Percentiles rank a stretch among this genome's conserved stretches.
These are phyloP conservation scores for Willisornis vidua DNA, from an alignment of 2,113 vertebrate genomes.

Conservation along the genomic window DNA sequence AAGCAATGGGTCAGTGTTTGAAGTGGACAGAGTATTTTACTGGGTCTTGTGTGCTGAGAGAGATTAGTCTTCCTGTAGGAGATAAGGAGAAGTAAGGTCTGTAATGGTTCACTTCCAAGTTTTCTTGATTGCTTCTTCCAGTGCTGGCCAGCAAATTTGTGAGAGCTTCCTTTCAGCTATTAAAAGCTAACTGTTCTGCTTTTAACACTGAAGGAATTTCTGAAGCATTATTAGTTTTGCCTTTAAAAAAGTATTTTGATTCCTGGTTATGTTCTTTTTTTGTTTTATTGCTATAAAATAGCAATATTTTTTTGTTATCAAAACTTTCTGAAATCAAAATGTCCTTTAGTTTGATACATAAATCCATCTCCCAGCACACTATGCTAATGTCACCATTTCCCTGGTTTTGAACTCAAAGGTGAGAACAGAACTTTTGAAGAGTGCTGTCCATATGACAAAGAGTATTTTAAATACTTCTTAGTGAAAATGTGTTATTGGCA, in stretches of 20 bases:
- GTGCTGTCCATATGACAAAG: background rate
- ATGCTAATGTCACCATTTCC: background rate
- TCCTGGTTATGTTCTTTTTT: background rate
- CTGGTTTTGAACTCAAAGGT: conserved; percentile 18
- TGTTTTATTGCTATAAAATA: background rate
- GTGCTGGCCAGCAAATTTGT: background rate
- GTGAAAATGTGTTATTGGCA: conserved; percentile 13
- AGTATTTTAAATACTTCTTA: conserved; percentile 8
- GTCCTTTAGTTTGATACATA: background rate
- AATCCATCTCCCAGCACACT: background rate
- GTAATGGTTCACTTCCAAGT: background rate
- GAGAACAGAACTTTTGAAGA: conserved; percentile 20
- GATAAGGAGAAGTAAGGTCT: background rate
- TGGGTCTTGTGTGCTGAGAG: background rate
- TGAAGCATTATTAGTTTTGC: background rate
- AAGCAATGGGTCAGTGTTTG: background rate
- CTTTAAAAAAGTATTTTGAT: background rate
- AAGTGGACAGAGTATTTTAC: background rate
- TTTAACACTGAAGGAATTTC: background rate
- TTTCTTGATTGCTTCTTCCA: background rate
- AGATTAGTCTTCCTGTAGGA: background rate
- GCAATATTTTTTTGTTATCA: background rate
- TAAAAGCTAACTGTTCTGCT: background rate
- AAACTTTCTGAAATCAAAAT: background rate
- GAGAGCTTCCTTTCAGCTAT: background rate